Percentiles rank a stretch among this genome's conserved stretches.
phyloP scores from a whole-genome alignment of 92 coral and sea anemone species.

The Parazoanthus swiftii region DNA sequence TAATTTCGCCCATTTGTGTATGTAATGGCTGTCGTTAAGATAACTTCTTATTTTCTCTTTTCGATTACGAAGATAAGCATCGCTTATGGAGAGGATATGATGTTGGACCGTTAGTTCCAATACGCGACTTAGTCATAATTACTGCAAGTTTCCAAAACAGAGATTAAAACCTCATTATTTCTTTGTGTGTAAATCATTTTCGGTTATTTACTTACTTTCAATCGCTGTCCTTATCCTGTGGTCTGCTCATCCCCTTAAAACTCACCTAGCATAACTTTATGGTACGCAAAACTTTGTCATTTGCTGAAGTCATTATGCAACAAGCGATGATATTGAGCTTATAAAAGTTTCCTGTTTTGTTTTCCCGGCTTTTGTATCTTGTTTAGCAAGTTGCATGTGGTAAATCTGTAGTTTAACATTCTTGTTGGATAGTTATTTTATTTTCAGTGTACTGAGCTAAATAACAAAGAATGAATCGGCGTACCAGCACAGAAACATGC shows the following conservation, averaged over 20 bases:
- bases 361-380: too few species aligned
- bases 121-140: neutral
- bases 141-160: neutral
- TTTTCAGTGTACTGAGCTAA: neutral
- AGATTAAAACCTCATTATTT: neutral
- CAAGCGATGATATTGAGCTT: slow-evolving; percentile 2
- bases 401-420: neutral
- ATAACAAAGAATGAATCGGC: neutral
- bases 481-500: neutral
- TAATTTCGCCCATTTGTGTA: neutral
- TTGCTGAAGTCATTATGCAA: neutral
- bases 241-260: neutral
- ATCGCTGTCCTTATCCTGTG: neutral
- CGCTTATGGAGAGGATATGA: neutral
- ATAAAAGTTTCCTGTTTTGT: neutral
- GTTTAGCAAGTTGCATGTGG: neutral
- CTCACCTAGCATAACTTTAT: neutral
- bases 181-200: neutral
- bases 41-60: neutral
- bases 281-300: slow-evolving; percentile 1
- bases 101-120: neutral
- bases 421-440: neutral
- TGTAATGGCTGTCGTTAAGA: neutral
- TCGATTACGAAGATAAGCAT: neutral
- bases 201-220: neutral